Percentiles rank a stretch among this genome's conserved stretches.
These are phyloP conservation scores for Salpingus planirostris DNA, from an alignment of 2,888 invertebrate species.

Conservation along the genomic window DNA sequence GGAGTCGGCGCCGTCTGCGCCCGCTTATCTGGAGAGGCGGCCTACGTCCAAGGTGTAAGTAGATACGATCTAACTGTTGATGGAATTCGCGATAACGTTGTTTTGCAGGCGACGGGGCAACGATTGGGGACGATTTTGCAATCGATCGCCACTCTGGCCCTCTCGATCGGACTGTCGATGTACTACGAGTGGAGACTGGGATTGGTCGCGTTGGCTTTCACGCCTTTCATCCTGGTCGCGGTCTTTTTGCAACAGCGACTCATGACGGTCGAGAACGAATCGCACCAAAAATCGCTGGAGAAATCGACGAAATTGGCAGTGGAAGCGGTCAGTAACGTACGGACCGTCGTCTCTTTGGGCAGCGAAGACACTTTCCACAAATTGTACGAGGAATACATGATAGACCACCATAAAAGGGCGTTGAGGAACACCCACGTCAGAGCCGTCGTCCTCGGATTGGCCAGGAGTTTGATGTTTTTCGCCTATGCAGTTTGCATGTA, in stretches of 20 bases:
- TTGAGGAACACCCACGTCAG: constrained; percentile 55
- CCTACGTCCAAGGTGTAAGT: constrained; percentile 69
- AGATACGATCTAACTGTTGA: too few species aligned
- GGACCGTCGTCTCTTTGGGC: constrained; percentile 67
- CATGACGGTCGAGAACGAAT: constrained; percentile 56
- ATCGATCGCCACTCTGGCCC: constrained; percentile 57
- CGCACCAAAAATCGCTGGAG: constrained; percentile 61
- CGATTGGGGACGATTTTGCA: constrained; percentile 69
- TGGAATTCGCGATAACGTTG: too few species aligned
- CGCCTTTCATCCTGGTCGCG: constrained; percentile 60
- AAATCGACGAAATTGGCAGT: constrained; percentile 68
- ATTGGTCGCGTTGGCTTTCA: constrained; percentile 60
- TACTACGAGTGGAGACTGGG: constrained; percentile 70
- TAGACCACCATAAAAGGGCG: constrained; percentile 51
- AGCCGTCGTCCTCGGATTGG: constrained; percentile 62
- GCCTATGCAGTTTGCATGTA: constrained; percentile 63
- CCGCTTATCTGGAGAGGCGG: constrained; percentile 65
- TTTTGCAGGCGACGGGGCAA: constrained; percentile 65
- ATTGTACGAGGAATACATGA: constrained; percentile 53
- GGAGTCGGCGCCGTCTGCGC: constrained; percentile 69
- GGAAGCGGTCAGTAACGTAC: constrained; percentile 68
- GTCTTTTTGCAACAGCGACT: constrained; percentile 60
- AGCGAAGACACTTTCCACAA: constrained; percentile 58
- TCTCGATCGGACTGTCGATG: constrained; percentile 58
- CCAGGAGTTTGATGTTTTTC: constrained; percentile 62